Evolutionary conservation across 2,888 invertebrate species (phyloP), one percentile per base, ranked within the genome.

Genomic region (Galeopsomyia nigrocyanea): DNA sequence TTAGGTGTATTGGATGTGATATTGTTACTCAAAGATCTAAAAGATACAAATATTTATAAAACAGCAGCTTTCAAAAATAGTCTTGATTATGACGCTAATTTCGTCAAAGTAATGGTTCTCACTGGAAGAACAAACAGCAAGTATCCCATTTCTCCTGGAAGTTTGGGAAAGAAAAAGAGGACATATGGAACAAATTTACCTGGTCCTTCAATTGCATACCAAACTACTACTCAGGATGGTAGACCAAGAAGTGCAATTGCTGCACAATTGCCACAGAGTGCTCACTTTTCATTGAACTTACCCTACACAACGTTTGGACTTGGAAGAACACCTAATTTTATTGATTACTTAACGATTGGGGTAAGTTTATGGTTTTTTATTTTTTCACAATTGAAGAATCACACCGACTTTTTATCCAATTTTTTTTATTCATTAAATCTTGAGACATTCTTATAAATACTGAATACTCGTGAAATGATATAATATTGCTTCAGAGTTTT

Each of bases 321-420:
- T n/a, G 99, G 99, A 2, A 91, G 97, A 73, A 97, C 97, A 50
- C 98, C 99, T 1, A 99, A 99, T 88, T 99, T 99, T 88, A 95
- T 99, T 0, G 98, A 99, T 82, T 91, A 90, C 14, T 88, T 99
- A 49, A 92, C 91, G 68, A 95, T 97, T 1, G 95, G 96, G 10
- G 87, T 94, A 62, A 91, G 82, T 80, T 50, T 31, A 65, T 58
- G 49, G 46, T 16, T 47, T 61, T 55, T 62, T 19, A 62, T 60
- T 68, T 58, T n/a, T 6, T n/a, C 14, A 22, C 17, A 7, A 39
- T 50, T 50, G 26, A 26, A 53, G 47, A 58, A 46, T 31, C 55
- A 39, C n/a, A 53, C n/a, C n/a, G 19, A 26, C 7, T 61, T 66
- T 31, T 50, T 61, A 55, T 66, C 51, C 31, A 65, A 65, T 55